These are phyloP conservation scores for Threskiornis aethiopicus DNA, from an alignment of 2,797 vertebrate genomes.

Conservation along the genomic window DNA sequence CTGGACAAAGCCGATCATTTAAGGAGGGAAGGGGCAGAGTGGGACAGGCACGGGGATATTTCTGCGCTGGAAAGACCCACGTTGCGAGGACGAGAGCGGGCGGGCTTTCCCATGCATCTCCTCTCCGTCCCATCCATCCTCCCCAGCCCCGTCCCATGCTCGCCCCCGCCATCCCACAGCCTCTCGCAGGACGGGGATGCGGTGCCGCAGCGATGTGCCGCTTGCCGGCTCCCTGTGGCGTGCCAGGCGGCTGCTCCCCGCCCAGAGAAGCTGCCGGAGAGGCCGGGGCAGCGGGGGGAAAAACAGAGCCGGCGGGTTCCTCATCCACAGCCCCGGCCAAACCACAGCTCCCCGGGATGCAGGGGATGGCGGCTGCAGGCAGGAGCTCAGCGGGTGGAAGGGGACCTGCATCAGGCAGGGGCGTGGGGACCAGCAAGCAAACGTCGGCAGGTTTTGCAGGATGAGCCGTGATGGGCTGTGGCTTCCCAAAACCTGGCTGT, in stretches of 20 bases:
- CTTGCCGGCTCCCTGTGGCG: fast-evolving
- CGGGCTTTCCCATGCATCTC: fast-evolving
- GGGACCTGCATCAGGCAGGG: no score
- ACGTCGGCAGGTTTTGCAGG: fast-evolving
- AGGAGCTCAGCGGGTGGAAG: fast-evolving
- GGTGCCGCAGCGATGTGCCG: fast-evolving
- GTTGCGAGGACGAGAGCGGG: fast-evolving
- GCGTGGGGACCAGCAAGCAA: neutral
- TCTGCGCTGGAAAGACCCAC: fast-evolving
- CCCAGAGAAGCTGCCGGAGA: neutral
- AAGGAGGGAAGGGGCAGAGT: neutral
- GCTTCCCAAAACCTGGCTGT: neutral
- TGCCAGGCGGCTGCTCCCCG: neutral
- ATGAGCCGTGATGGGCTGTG: neutral
- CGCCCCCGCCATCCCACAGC: fast-evolving
- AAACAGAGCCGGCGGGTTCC: neutral
- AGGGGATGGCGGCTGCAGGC: neutral
- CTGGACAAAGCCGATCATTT: neutral
- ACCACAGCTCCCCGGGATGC: fast-evolving
- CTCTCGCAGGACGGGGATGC: fast-evolving
- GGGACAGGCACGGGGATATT: fast-evolving
- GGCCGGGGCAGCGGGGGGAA: fast-evolving
- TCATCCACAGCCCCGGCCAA: neutral
- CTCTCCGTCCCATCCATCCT: neutral
- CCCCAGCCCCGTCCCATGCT: fast-evolving